A percentile compares a stretch with the other conserved stretches of the same genome.
phyloP scores from a whole-genome alignment of 2,888 invertebrate species.

The Machimus rusticus region DNA sequence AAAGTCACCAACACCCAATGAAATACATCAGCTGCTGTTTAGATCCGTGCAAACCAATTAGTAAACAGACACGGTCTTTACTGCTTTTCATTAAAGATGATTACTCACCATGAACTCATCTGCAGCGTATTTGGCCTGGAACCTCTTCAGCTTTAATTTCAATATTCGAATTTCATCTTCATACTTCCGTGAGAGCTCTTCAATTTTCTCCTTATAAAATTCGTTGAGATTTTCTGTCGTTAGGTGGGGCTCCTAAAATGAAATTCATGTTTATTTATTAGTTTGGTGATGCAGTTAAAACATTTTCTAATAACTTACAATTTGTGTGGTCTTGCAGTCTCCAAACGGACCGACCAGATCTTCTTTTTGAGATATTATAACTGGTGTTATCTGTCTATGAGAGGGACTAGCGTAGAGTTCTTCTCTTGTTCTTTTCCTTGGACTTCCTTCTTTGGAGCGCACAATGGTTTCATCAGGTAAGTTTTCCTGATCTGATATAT shows the following conservation, averaged over 20 bases:
- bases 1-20: constrained; percentile 45
- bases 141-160: constrained; percentile 57
- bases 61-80: constrained; percentile 18
- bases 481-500: constrained; percentile 60
- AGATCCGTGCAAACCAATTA: constrained; percentile 44
- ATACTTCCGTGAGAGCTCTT: constrained; percentile 56
- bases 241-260: constrained; percentile 54
- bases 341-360: not conserved
- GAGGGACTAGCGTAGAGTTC: constrained; percentile 60
- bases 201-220: constrained; percentile 60
- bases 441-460: constrained; percentile 54
- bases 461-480: constrained; percentile 54
- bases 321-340: not conserved
- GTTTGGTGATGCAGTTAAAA: not conserved
- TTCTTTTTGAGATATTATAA: constrained; percentile 30
- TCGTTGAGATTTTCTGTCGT: constrained; percentile 54
- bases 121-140: constrained; percentile 58
- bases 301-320: not conserved
- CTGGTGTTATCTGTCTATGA: constrained; percentile 61
- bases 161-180: constrained; percentile 56
- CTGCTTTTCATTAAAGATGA: constrained; percentile 3
- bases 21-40: constrained; percentile 25
- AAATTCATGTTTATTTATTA: not conserved
- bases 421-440: constrained; percentile 57
- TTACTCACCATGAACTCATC: constrained; percentile 60